Percentiles rank a stretch among this genome's conserved stretches.
phyloP scores from a whole-genome alignment of 2,113 vertebrate species.

The Ciconia boyciana region DNA sequence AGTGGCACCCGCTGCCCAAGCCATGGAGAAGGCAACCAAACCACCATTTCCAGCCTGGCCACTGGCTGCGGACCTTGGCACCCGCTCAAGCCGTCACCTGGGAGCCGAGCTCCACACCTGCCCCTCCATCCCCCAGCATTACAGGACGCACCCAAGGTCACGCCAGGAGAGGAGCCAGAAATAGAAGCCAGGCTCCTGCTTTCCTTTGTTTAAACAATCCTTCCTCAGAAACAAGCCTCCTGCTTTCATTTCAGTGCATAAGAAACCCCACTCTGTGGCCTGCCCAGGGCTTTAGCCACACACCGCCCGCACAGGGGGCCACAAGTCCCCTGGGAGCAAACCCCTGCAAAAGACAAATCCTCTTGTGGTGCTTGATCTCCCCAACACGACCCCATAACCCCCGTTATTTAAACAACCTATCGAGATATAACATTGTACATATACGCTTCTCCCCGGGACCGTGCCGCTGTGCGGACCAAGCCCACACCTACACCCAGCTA shows the following conservation, averaged over 20 bases:
- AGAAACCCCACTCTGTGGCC: background rate
- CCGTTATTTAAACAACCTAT: background rate
- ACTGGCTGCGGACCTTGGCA: background rate
- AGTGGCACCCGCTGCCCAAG: accelerated
- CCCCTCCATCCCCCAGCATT: background rate
- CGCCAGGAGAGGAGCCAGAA: conserved; percentile 16
- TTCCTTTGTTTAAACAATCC: conserved; percentile 9
- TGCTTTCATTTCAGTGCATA: background rate
- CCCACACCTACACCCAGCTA: accelerated
- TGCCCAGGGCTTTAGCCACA: background rate
- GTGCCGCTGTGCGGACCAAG: background rate
- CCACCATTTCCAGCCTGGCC: background rate
- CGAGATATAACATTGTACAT: accelerated
- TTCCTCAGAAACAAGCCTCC: conserved; percentile 2
- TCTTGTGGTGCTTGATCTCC: background rate
- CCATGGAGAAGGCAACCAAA: background rate
- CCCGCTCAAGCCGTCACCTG: background rate
- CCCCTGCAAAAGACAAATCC: background rate
- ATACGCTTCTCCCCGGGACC: background rate
- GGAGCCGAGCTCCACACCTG: background rate
- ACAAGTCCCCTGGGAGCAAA: background rate
- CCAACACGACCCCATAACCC: background rate
- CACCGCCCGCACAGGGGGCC: accelerated
- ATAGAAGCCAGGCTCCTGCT: conserved; percentile 20
- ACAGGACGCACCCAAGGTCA: conserved; percentile 36